phyloP scores from a whole-genome alignment of 2,797 vertebrate genomes.

The Aselliscus stoliczkanus region DNA sequence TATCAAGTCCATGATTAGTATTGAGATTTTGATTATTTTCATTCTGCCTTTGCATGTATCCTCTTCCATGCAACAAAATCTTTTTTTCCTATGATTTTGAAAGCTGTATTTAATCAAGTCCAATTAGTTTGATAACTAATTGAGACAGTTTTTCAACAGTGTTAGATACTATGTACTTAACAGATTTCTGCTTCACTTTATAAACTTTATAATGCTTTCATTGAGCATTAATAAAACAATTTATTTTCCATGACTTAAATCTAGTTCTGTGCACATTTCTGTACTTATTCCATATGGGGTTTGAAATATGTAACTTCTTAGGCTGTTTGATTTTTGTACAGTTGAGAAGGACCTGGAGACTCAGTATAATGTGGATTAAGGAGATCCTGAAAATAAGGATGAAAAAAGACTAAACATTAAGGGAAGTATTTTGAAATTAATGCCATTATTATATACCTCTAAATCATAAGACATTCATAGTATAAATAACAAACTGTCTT shows the following conservation, averaged over 20 bases:
- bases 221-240: not conserved
- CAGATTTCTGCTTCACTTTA: slow-evolving; percentile 12
- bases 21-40: slow-evolving; percentile 26
- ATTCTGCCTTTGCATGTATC: not conserved
- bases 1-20: not conserved
- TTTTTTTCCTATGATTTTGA: not conserved
- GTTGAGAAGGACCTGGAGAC: not conserved
- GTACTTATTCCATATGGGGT: not conserved
- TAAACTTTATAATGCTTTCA: not conserved
- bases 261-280: not conserved
- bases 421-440: not conserved
- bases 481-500: not conserved
- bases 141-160: not conserved
- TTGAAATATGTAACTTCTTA: slow-evolving; percentile 31
- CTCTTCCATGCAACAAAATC: not conserved
- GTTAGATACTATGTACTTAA: not conserved
- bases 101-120: not conserved
- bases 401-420: slow-evolving; percentile 14
- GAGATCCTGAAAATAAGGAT: slow-evolving; percentile 10
- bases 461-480: not conserved
- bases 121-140: slow-evolving; percentile 13
- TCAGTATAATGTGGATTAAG: slow-evolving; percentile 1
- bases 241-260: slow-evolving; percentile 8
- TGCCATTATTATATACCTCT: not conserved
- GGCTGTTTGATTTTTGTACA: not conserved